phyloP scores from a whole-genome alignment of 1,140 invertebrate genomes.

The Lepidurus apus region DNA sequence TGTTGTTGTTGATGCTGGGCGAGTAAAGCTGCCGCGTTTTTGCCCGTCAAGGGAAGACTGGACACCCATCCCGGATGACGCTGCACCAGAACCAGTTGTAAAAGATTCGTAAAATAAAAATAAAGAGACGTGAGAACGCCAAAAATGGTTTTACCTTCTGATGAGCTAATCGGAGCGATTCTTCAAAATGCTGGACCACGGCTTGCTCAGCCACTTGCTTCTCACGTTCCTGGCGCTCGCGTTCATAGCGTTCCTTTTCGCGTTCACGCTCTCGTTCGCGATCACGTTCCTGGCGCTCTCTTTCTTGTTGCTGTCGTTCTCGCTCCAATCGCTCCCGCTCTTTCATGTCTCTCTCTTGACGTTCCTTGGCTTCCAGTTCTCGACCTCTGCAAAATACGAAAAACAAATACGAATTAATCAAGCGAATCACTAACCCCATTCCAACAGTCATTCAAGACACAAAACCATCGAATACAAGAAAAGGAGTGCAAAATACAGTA shows the following conservation, averaged over 20 bases:
- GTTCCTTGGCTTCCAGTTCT: constrained; percentile 52
- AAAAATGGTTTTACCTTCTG: constrained; percentile 59
- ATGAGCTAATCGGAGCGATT: constrained; percentile 71
- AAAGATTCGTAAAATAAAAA: too few species aligned
- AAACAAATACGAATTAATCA: neutral
- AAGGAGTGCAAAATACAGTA: too few species aligned
- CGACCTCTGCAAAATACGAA: constrained; percentile 43
- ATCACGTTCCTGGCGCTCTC: constrained; percentile 53
- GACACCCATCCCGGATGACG: neutral
- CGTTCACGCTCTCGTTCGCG: constrained; percentile 51
- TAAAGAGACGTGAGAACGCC: too few species aligned
- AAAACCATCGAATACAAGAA: too few species aligned
- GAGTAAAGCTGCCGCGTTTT: constrained; percentile 2
- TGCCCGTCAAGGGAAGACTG: constrained; percentile 5
- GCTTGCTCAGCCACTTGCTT: constrained; percentile 63
- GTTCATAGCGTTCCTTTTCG: constrained; percentile 49
- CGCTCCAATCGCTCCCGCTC: constrained; percentile 43
- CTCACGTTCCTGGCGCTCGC: constrained; percentile 57
- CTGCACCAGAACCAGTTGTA: neutral
- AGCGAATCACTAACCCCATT: neutral
- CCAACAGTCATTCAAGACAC: too few species aligned
- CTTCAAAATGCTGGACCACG: constrained; percentile 84
- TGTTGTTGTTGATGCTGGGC: neutral
- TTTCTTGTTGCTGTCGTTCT: constrained; percentile 45
- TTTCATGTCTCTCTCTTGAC: constrained; percentile 46